phyloP scores from a whole-genome alignment of 2,113 vertebrate genomes.

The Aphyosemion australe region DNA sequence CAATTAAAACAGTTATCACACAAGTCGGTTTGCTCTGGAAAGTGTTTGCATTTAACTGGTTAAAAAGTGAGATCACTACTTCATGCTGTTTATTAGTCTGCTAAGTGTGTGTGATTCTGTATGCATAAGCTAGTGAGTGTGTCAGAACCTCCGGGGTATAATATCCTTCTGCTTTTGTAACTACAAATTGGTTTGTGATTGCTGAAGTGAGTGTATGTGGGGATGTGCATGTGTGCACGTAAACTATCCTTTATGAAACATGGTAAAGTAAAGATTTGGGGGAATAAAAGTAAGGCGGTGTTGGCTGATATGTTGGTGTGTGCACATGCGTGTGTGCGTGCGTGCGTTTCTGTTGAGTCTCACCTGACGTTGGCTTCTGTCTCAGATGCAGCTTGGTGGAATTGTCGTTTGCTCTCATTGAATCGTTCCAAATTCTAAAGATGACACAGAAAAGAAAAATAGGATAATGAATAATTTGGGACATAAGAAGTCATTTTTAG shows the following conservation, averaged over 20 bases:
- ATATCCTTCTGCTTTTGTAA: slow-evolving; percentile 32
- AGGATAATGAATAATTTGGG: slow-evolving; percentile 4
- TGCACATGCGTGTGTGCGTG: neutral
- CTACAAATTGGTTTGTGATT: slow-evolving; percentile 29
- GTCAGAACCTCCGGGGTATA: slow-evolving; percentile 34
- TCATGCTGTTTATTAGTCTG: slow-evolving; percentile 47
- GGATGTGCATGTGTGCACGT: neutral
- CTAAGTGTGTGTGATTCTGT: slow-evolving; percentile 15
- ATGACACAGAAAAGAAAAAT: slow-evolving; percentile 39
- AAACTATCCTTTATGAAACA: neutral
- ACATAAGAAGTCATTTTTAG: slow-evolving; percentile 12
- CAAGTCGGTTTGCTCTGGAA: slow-evolving; percentile 59
- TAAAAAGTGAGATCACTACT: slow-evolving; percentile 61
- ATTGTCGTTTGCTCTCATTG: slow-evolving; percentile 84
- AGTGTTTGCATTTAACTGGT: slow-evolving; percentile 50
- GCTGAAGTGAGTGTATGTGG: neutral
- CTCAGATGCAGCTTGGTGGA: slow-evolving; percentile 85
- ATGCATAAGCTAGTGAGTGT: slow-evolving; percentile 19
- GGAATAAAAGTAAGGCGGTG: neutral
- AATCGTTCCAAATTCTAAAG: slow-evolving; percentile 88
- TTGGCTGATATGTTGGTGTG: neutral
- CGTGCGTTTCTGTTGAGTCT: slow-evolving; percentile 66
- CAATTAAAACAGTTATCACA: slow-evolving; percentile 72
- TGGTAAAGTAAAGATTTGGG: neutral
- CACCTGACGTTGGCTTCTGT: slow-evolving; percentile 85